A percentile compares a stretch with the other conserved stretches of the same genome.
These are phyloP conservation scores for Hermatobates lingyangjiaoensis DNA, from an alignment of 1,140 invertebrate species.

Conservation along the genomic window DNA sequence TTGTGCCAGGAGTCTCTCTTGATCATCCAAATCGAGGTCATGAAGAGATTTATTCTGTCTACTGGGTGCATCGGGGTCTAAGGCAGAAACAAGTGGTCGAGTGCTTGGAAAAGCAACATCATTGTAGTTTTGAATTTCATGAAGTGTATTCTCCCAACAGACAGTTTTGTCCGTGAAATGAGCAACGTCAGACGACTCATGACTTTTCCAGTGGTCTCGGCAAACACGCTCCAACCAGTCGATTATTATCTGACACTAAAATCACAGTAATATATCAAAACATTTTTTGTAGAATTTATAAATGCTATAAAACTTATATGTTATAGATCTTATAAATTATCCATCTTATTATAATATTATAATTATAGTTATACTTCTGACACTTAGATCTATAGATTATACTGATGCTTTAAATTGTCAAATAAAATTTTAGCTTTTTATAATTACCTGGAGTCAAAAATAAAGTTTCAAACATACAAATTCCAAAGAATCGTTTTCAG, in stretches of 20 bases:
- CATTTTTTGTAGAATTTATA: conserved; percentile 2
- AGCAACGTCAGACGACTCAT: conserved; percentile 30
- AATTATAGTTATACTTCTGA: not conserved
- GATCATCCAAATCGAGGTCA: conserved; percentile 74
- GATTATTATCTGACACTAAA: conserved; percentile 56
- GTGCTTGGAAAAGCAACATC: conserved; percentile 32
- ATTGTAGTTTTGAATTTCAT: conserved; percentile 41
- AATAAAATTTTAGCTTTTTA: too few relatives aligned
- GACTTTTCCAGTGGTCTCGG: conserved; percentile 44
- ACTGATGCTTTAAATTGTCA: too few relatives aligned
- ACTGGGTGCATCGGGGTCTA: conserved; percentile 86
- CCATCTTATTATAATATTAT: not conserved
- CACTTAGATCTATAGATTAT: too few relatives aligned
- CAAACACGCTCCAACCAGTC: conserved; percentile 83
- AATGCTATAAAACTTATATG: not conserved
- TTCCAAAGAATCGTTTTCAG: too few relatives aligned
- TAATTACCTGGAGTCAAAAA: too few relatives aligned
- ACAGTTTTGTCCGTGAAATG: conserved; percentile 56
- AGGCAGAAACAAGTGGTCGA: conserved; percentile 41
- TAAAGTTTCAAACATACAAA: too few relatives aligned
- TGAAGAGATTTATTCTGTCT: conserved; percentile 63
- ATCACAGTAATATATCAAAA: conserved; percentile 1
- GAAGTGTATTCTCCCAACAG: conserved; percentile 77
- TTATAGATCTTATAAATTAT: not conserved
- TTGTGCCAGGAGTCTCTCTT: conserved; percentile 44